Evolutionary conservation across 1,140 invertebrate species (phyloP), one percentile per base, ranked within the genome.

Genomic region (Orchesella cincta): DNA sequence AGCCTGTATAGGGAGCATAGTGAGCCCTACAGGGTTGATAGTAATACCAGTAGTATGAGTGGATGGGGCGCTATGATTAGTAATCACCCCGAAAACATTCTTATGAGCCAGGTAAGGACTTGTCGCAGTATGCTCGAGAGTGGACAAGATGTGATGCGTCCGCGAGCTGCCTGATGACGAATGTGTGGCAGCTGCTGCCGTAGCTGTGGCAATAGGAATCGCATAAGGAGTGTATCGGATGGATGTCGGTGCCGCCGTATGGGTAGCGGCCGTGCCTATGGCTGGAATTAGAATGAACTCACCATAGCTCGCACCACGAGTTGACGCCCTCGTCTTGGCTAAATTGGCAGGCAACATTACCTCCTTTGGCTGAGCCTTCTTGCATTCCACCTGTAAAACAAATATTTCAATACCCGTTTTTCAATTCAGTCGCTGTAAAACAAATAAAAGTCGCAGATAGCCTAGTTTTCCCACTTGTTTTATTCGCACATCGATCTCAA

Each of bases 331-430:
- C 86, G 94, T 95, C 90, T 96, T 95, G 83, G 94, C 94, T 88
- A 95, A 87, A 86, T 95, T 96, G 78, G 94, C 92, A 83, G 95
- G 95, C 85, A 98, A 91, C 96, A 99, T 98, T 83, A 99, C 96
- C 90, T 99, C 97, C 90, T 99, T 99, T 76, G 97, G 97, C 87
- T 99, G 97, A 85, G 97, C 97, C 89, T 98, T 98, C 91, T 98
- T 98, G 89, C 96, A 98, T 90, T 99, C 96, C 87, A 98, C 96
- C 96, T 98, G 89, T 33, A 88, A 91, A 85, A 83, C 82, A 85
- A 85, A 84, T n/a, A n/a, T n/a, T n/a, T n/a, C n/a, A n/a, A n/a
- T n/a, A n/a, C n/a, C n/a, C n/a, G n/a, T n/a, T n/a, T n/a, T n/a
- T n/a, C n/a, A n/a, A n/a, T n/a, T n/a, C n/a, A n/a, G n/a, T n/a